These are phyloP conservation scores for Amphipoea lucens DNA, from an alignment of 2,888 invertebrate genomes.

Conservation along the genomic window DNA sequence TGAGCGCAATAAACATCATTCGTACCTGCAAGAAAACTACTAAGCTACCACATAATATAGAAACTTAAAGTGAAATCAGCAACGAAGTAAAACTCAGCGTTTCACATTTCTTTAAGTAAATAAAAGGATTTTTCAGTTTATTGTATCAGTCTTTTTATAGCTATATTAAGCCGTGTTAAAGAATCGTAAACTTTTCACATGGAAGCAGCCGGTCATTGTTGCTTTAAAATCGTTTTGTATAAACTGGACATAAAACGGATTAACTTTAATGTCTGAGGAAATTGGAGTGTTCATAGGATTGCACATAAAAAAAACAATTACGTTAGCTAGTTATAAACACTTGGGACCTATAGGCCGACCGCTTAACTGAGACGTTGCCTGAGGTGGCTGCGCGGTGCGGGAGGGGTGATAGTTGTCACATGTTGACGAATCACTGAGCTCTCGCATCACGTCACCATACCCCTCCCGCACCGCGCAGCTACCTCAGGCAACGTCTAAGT, in stretches of 20 bases:
- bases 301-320: constrained; percentile 16
- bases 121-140: constrained; percentile 49
- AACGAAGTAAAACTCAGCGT: constrained; percentile 15
- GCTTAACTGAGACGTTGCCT: too few species aligned
- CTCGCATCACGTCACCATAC: too few species aligned
- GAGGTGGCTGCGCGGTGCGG: too few species aligned
- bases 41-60: background rate
- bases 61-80: constrained; percentile 14
- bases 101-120: constrained; percentile 28
- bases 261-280: constrained; percentile 46
- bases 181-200: constrained; percentile 60
- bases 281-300: constrained; percentile 36
- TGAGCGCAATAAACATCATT: constrained; percentile 42
- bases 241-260: constrained; percentile 49
- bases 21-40: constrained; percentile 6
- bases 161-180: constrained; percentile 53
- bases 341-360: background rate
- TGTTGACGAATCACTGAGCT: too few species aligned
- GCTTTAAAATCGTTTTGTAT: constrained; percentile 49
- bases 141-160: constrained; percentile 45
- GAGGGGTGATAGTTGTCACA: too few species aligned
- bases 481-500: too few species aligned
- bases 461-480: too few species aligned
- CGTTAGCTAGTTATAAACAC: background rate
- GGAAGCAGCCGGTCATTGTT: constrained; percentile 44